phyloP scores from a whole-genome alignment of 2,113 vertebrate species.

The Ovis canadensis region DNA sequence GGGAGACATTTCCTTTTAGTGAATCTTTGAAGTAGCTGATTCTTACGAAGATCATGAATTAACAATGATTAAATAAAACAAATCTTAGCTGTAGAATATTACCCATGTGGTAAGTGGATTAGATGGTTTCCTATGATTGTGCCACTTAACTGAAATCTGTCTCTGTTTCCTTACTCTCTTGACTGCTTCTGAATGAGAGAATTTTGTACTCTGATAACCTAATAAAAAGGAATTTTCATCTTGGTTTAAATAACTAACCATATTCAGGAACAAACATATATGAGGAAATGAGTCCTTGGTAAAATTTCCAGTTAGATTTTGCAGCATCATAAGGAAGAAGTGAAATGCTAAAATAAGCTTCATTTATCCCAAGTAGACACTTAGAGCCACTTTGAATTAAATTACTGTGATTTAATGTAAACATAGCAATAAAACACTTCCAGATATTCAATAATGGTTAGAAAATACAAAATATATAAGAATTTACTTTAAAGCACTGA shows the following conservation, averaged over 20 bases:
- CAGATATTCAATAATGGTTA: not conserved
- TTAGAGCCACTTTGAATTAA: constrained; percentile 40
- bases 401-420: constrained; percentile 33
- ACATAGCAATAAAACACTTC: constrained; percentile 27
- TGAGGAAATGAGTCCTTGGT: not conserved
- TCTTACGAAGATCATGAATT: not conserved
- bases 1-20: not conserved
- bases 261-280: not conserved
- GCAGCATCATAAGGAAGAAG: not conserved
- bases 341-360: constrained; percentile 16
- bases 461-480: not conserved
- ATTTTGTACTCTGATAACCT: not conserved
- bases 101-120: not conserved
- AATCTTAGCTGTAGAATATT: not conserved
- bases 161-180: not conserved
- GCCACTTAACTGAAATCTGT: not conserved
- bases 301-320: constrained; percentile 25
- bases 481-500: not conserved
- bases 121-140: not conserved
- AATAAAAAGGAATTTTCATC: not conserved
- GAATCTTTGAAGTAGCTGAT: not conserved
- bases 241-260: not conserved
- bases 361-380: not conserved
- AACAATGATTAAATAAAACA: not conserved
- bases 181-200: not conserved